These are phyloP conservation scores for Amblyjoppa fuscipennis DNA, from an alignment of 2,888 invertebrate genomes.

Conservation along the genomic window DNA sequence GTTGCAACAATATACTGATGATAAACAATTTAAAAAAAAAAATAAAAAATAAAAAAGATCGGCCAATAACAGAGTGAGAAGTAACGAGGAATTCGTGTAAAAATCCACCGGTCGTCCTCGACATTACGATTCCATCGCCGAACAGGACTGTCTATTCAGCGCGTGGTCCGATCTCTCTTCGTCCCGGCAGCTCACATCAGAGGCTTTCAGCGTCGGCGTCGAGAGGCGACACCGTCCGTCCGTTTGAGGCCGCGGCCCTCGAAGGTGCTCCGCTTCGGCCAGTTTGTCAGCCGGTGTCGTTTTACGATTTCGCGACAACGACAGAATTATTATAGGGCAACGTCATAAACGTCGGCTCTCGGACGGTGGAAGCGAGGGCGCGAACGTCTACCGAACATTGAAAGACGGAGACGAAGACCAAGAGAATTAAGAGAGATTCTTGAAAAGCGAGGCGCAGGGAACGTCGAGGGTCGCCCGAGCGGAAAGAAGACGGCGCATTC, in stretches of 20 bases:
- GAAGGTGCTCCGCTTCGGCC: constrained; percentile 54
- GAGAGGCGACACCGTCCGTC: constrained; percentile 7
- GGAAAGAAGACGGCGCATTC: constrained; percentile 48
- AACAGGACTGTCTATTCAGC: neutral
- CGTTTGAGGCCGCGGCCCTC: constrained; percentile 5
- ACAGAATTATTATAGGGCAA: constrained; percentile 80
- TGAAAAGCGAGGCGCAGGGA: constrained; percentile 45
- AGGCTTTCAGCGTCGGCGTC: constrained; percentile 18
- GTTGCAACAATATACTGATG: neutral
- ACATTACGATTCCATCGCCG: neutral
- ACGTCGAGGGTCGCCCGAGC: constrained; percentile 42
- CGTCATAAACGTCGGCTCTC: constrained; percentile 78
- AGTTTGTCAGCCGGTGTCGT: constrained; percentile 76
- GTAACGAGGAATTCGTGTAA: constrained; percentile 7
- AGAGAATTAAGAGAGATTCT: constrained; percentile 63
- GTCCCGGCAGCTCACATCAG: constrained; percentile 5
- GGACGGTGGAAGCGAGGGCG: constrained; percentile 54
- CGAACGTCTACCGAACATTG: constrained; percentile 51
- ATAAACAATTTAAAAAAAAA: neutral
- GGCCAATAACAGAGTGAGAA: neutral
- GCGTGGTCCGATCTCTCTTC: neutral
- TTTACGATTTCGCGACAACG: constrained; percentile 79
- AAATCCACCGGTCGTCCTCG: constrained; percentile 25
- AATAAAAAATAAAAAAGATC: neutral
- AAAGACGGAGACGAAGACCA: constrained; percentile 57